phyloP scores from a whole-genome alignment of 2,797 vertebrate species.

The Mormyrops boulengeri region DNA sequence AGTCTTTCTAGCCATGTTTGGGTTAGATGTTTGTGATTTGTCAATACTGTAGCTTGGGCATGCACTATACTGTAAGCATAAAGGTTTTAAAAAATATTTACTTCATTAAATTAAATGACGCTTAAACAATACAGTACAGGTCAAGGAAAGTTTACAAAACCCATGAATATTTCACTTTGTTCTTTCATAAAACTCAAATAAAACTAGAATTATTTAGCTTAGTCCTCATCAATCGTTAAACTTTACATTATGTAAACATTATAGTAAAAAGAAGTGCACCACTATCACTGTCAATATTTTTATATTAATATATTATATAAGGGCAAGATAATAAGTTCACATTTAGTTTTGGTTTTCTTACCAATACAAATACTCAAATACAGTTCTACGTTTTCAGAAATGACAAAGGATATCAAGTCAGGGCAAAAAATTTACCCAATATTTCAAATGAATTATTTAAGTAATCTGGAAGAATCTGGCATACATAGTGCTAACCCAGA shows the following conservation, averaged over 20 bases:
- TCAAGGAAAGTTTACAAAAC: neutral
- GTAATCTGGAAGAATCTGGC: neutral
- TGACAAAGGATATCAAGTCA: neutral
- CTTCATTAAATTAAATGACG: neutral
- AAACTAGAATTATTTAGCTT: neutral
- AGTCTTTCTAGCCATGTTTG: neutral
- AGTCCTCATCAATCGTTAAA: neutral
- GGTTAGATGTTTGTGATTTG: neutral
- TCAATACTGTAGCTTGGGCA: neutral
- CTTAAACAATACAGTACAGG: neutral
- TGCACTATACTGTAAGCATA: neutral
- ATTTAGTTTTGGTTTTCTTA: neutral
- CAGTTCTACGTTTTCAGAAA: neutral
- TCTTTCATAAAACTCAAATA: neutral
- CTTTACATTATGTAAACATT: neutral
- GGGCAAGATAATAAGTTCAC: neutral
- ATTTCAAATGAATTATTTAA: neutral
- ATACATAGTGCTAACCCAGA: neutral
- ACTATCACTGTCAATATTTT: neutral
- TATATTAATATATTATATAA: neutral
- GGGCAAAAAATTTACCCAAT: neutral
- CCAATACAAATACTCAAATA: neutral
- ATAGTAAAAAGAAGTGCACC: neutral
- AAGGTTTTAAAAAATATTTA: neutral
- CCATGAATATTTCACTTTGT: neutral